Evolutionary conservation across 2,888 invertebrate species (phyloP).

Genomic region (Pyrochroa serraticornis): DNA sequence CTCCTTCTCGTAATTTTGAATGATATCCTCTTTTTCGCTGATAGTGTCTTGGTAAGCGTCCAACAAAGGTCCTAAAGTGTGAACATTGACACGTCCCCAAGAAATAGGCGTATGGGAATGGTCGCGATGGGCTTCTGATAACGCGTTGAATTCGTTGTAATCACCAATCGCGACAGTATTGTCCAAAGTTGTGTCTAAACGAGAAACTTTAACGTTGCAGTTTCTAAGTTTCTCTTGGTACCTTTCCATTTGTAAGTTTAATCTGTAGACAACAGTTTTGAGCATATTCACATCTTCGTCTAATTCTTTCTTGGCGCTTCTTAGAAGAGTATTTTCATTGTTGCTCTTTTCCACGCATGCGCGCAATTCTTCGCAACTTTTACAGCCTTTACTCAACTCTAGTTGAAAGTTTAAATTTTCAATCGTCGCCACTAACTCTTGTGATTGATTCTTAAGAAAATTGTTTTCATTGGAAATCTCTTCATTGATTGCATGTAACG

Average conservation of each 20-base stretch:
- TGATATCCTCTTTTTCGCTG: conserved; percentile 75
- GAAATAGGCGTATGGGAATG: conserved; percentile 59
- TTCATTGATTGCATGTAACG: conserved; percentile 66
- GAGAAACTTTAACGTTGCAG: conserved; percentile 37
- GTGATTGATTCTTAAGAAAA: conserved; percentile 61
- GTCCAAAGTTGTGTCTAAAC: conserved; percentile 23
- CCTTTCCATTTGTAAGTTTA: conserved; percentile 77
- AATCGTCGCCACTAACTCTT: conserved; percentile 60
- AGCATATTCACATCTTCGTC: conserved; percentile 73
- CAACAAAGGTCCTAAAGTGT: conserved; percentile 73
- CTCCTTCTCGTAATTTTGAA: conserved; percentile 72
- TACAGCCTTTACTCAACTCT: conserved; percentile 58
- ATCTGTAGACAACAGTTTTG: conserved; percentile 77
- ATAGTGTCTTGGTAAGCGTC: conserved; percentile 81
- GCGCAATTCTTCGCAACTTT: conserved; percentile 58
- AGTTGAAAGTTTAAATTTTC: conserved; percentile 62
- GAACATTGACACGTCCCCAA: conserved; percentile 65
- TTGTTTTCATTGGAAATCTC: conserved; percentile 69
- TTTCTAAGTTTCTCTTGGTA: conserved; percentile 75
- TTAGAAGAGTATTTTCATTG: conserved; percentile 60
- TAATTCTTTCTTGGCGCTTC: conserved; percentile 64
- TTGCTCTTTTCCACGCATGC: conserved; percentile 61
- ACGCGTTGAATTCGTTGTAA: conserved; percentile 12
- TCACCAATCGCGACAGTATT: conserved; percentile 14
- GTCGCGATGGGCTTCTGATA: conserved; percentile 52